Conservation (phyloP, 2,797 vertebrate species). For the Neoniphon sammara region DNA sequence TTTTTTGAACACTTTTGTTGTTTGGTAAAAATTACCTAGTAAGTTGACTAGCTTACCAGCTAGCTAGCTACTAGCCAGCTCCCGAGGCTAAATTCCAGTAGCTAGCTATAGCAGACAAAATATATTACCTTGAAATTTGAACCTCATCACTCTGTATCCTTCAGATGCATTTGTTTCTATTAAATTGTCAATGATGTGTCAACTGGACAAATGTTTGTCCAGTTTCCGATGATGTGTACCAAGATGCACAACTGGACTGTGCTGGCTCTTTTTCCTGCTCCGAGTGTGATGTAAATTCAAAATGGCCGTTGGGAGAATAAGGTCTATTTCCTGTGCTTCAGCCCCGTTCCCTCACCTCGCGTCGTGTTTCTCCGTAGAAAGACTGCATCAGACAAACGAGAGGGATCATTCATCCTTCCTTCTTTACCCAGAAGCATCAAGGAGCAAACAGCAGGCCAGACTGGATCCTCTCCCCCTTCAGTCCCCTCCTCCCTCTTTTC, state of each 20-base stretch:
- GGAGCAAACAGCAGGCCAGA: slow-evolving; percentile 23
- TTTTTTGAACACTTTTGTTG: no score
- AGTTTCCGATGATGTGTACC: no score
- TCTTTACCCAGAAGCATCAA: slow-evolving; percentile 16
- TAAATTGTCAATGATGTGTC: no score
- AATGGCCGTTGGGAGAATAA: slow-evolving; percentile 18
- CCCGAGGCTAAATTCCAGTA: not conserved
- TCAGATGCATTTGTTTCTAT: no score
- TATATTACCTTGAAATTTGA: no score
- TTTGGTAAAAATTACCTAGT: no score
- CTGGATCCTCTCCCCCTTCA: not conserved
- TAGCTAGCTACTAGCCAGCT: not conserved
- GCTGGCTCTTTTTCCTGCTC: not conserved
- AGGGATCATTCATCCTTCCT: slow-evolving; percentile 5
- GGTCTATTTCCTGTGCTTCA: not conserved
- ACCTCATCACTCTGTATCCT: no score
- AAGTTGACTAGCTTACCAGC: not conserved
- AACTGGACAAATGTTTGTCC: no score
- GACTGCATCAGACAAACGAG: slow-evolving; percentile 13
- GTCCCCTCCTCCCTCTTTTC: not conserved
- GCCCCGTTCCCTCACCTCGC: not conserved
- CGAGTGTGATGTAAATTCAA: no score
- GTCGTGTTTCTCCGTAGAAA: slow-evolving; percentile 22
- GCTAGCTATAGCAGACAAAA: not conserved
- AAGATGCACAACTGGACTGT: no score